These are phyloP conservation scores for Halcyon smyrnensis DNA, from an alignment of 2,797 vertebrate genomes.

Conservation along the genomic window DNA sequence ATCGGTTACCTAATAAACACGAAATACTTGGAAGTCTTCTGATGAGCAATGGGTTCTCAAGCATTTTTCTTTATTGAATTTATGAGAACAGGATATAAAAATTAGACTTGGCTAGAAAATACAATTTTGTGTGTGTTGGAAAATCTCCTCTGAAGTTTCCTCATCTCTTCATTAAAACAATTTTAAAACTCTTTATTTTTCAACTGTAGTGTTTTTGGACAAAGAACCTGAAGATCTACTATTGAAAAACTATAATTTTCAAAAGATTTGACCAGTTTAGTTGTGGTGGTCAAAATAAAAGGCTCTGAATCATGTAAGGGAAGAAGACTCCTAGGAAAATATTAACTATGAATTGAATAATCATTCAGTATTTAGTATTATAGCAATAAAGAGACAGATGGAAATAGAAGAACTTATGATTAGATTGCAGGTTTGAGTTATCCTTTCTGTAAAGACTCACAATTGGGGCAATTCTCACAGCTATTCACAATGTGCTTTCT, in stretches of 20 bases:
- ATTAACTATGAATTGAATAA: neutral
- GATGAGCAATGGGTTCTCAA: conserved; percentile 27
- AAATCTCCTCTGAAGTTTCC: neutral
- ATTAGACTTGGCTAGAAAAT: neutral
- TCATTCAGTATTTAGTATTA: neutral
- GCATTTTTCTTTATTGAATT: conserved; percentile 45
- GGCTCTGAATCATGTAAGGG: neutral
- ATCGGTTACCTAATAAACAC: conserved; percentile 50
- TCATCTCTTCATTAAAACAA: neutral
- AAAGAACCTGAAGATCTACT: neutral
- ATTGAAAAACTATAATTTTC: neutral
- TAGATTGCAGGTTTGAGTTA: conserved; percentile 7
- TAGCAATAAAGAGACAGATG: neutral
- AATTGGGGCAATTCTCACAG: neutral
- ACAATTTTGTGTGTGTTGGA: neutral
- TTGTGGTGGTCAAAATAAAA: neutral
- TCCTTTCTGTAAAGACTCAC: neutral
- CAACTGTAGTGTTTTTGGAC: neutral
- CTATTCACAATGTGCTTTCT: neutral
- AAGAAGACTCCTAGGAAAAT: neutral
- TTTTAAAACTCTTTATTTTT: neutral
- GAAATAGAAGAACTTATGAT: neutral
- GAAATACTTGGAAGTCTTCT: conserved; percentile 38
- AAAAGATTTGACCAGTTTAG: neutral
- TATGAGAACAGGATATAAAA: conserved; percentile 1